Conservation (phyloP, 2,113 vertebrate species). For the Zosterops pallidus region DNA sequence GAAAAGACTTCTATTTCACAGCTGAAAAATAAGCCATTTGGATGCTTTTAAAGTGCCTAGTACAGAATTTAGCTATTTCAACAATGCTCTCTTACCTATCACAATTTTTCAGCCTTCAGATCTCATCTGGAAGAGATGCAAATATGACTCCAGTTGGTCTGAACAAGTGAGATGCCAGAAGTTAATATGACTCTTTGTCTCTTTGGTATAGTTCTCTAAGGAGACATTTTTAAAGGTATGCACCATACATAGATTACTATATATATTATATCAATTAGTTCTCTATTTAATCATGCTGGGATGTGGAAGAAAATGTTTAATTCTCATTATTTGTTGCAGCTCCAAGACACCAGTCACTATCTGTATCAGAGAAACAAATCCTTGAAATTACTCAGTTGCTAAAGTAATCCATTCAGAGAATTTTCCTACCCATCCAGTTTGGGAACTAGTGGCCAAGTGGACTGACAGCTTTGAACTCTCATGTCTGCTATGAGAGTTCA, state of each 20-base stretch:
- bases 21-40: conserved; percentile 44
- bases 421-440: neutral
- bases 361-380: neutral
- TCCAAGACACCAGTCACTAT: neutral
- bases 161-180: neutral
- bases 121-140: conserved; percentile 1
- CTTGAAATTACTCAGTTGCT: neutral
- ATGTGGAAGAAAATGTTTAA: neutral
- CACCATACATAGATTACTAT: neutral
- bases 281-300: neutral
- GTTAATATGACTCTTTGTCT: neutral
- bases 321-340: neutral
- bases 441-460: neutral
- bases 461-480: neutral
- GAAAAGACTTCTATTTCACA: conserved; percentile 45
- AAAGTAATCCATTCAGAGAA: neutral
- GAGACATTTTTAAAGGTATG: neutral
- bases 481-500: neutral
- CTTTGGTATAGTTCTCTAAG: neutral
- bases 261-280: neutral
- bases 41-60: neutral
- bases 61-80: neutral
- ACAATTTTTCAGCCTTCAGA: conserved; percentile 25
- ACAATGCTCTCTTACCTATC: neutral
- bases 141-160: neutral